Evolutionary conservation across 2,113 vertebrate genomes (phyloP).

Genomic region (Tachuris rubrigastra): DNA sequence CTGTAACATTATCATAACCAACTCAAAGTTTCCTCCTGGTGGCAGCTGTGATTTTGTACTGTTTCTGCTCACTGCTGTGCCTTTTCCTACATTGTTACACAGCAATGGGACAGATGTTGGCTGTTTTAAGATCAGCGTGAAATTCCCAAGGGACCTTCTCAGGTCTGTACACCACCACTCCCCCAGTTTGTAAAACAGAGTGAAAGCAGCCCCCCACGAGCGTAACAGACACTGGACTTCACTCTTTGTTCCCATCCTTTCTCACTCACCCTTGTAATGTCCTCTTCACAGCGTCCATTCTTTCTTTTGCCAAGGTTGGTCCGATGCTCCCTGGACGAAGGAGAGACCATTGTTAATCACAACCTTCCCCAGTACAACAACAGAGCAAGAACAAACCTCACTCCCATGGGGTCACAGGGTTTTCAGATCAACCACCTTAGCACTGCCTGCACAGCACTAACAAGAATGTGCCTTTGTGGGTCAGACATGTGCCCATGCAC

Average conservation of each 20-base stretch:
- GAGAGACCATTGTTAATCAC: background rate
- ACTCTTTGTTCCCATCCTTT: background rate
- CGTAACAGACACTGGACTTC: background rate
- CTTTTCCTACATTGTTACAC: background rate
- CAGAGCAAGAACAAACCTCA: background rate
- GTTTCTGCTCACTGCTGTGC: background rate
- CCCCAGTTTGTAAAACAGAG: background rate
- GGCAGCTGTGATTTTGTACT: background rate
- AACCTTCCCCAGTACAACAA: accelerated
- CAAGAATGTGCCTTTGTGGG: background rate
- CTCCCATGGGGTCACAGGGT: accelerated
- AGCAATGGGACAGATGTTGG: background rate
- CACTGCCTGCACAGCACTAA: background rate
- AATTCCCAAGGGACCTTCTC: background rate
- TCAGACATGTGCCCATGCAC: background rate
- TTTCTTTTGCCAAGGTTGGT: conserved; percentile 19
- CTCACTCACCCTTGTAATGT: conserved; percentile 33
- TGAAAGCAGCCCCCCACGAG: background rate
- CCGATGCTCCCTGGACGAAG: background rate
- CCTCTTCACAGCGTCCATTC: conserved; percentile 19
- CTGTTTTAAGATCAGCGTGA: background rate
- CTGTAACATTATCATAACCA: background rate
- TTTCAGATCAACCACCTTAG: background rate
- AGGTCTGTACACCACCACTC: background rate
- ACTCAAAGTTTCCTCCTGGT: background rate